Evolutionary conservation across 2,888 invertebrate genomes (phyloP).

Genomic region (Malthinus seriepunctatus): DNA sequence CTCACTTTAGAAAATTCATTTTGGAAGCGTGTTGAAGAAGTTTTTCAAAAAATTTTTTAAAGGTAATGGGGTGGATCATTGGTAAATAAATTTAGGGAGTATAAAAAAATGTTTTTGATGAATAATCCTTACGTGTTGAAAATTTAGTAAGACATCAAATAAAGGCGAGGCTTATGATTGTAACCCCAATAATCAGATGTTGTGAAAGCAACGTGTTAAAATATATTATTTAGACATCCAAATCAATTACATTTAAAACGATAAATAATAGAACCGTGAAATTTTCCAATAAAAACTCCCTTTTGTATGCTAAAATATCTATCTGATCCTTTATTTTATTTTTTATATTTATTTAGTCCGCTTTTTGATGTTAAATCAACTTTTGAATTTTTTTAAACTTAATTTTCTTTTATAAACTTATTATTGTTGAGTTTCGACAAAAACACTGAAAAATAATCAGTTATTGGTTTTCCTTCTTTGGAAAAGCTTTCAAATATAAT

Average conservation of each 20-base stretch:
- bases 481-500: conserved; percentile 30
- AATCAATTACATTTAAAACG: conserved; percentile 41
- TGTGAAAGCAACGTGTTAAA: conserved; percentile 38
- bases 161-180: background rate
- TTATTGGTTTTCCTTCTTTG: conserved; percentile 39
- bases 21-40: too few relatives aligned
- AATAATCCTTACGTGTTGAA: too few relatives aligned
- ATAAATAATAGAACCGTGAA: conserved; percentile 36
- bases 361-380: conserved; percentile 1
- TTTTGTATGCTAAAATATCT: conserved; percentile 11
- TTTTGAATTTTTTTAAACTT: conserved; percentile 24
- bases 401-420: conserved; percentile 37
- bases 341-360: conserved; percentile 2
- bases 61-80: too few relatives aligned
- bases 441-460: conserved; percentile 44
- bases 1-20: too few relatives aligned
- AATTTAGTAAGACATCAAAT: background rate
- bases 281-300: conserved; percentile 28
- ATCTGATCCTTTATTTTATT: background rate
- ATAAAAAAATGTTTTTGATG: too few relatives aligned
- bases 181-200: conserved; percentile 13
- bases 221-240: conserved; percentile 42
- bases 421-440: conserved; percentile 42
- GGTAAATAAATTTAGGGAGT: too few relatives aligned
- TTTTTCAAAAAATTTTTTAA: too few relatives aligned